Percentiles rank a stretch among this genome's conserved stretches.
phyloP scores from a whole-genome alignment of 2,797 vertebrate genomes.

The Arrhamphus sclerolepis region DNA sequence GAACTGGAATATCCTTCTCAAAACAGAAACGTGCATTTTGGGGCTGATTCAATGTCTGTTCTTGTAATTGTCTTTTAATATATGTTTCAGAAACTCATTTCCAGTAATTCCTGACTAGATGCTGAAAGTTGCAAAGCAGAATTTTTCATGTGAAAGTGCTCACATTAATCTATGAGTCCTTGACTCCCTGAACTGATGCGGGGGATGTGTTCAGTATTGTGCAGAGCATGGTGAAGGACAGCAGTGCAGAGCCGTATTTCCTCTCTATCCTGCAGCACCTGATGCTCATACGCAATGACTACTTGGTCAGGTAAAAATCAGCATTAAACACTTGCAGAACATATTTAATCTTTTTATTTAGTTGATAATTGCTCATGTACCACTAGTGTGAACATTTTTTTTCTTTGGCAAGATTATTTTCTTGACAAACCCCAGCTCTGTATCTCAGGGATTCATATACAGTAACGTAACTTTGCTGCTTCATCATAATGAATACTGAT shows the following conservation, averaged over 20 bases:
- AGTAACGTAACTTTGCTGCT: background rate
- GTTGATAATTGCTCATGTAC: no score
- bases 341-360: no score
- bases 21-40: slow-evolving; percentile 12
- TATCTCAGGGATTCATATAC: slow-evolving; percentile 1
- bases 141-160: slow-evolving; percentile 30
- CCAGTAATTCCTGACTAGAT: background rate
- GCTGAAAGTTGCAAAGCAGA: background rate
- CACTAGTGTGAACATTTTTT: background rate
- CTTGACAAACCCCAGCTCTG: background rate
- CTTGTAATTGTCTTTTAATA: slow-evolving; percentile 14
- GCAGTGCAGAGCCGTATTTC: slow-evolving; percentile 88
- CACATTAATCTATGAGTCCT: slow-evolving; percentile 69
- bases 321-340: no score
- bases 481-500: slow-evolving; percentile 2
- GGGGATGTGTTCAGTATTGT: slow-evolving; percentile 92
- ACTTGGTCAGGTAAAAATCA: slow-evolving; percentile 87
- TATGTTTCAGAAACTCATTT: background rate
- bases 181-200: slow-evolving; percentile 89
- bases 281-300: slow-evolving; percentile 92
- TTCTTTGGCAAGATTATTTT: slow-evolving; percentile 1
- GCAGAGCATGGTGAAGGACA: slow-evolving; percentile 90
- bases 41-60: slow-evolving; percentile 8
- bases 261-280: slow-evolving; percentile 97
- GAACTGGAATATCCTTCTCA: slow-evolving; percentile 98